These are phyloP conservation scores for Xylota segnis DNA, from an alignment of 2,888 invertebrate genomes.

Conservation along the genomic window DNA sequence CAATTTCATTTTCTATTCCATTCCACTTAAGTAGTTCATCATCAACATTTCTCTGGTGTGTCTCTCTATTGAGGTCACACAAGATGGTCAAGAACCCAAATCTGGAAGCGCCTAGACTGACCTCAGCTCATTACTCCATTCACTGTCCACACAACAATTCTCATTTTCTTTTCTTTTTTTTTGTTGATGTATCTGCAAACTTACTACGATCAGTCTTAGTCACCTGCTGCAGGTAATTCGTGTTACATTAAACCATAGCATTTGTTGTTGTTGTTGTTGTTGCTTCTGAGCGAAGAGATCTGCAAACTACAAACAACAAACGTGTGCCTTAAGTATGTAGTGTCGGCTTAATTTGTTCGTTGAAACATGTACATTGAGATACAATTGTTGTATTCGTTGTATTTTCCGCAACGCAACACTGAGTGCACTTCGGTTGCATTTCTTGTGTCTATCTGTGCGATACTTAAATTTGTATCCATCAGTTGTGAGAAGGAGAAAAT, in stretches of 20 bases:
- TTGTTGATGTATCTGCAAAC: background rate
- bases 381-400: slow-evolving; percentile 16
- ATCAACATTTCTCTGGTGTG: slow-evolving; percentile 15
- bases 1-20: slow-evolving; percentile 35
- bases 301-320: slow-evolving; percentile 9
- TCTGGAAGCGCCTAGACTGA: slow-evolving; percentile 49
- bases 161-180: slow-evolving; percentile 21
- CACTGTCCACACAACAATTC: slow-evolving; percentile 31
- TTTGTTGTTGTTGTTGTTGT: background rate
- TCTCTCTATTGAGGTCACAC: slow-evolving; percentile 45
- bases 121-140: slow-evolving; percentile 55
- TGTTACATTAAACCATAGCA: background rate
- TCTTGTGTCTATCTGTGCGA: slow-evolving; percentile 25
- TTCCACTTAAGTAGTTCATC: slow-evolving; percentile 20
- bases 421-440: slow-evolving; percentile 37
- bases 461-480: slow-evolving; percentile 59
- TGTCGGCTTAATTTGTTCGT: slow-evolving; percentile 31
- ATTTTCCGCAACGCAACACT: slow-evolving; percentile 52
- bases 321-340: background rate
- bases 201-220: slow-evolving; percentile 6
- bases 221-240: slow-evolving; percentile 6
- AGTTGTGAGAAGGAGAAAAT: slow-evolving; percentile 62
- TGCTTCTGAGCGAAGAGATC: background rate
- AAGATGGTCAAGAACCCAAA: slow-evolving; percentile 38
- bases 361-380: slow-evolving; percentile 8